Conservation (phyloP, 2,113 vertebrate genomes). For the Alethe castanea region DNA sequence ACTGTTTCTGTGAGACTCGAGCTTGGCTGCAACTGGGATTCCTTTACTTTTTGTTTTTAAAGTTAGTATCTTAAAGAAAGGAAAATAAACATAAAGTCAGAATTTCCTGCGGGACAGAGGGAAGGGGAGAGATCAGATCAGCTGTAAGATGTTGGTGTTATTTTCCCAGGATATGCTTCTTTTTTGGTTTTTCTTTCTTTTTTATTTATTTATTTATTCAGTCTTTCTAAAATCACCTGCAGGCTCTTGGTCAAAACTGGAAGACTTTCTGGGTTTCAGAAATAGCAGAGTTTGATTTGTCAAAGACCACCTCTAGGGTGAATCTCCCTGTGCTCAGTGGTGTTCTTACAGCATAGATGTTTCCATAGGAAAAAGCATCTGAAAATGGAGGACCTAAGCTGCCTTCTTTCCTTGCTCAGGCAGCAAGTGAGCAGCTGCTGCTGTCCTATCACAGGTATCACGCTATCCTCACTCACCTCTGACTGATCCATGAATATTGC, state of each 20-base stretch:
- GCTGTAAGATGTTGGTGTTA: slow-evolving; percentile 34
- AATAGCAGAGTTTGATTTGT: background rate
- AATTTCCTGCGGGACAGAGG: slow-evolving; percentile 59
- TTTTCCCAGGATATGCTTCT: slow-evolving; percentile 63
- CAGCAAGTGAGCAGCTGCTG: background rate
- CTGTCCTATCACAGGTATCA: background rate
- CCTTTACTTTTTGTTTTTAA: slow-evolving; percentile 47
- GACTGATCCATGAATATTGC: background rate
- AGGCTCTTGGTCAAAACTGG: background rate
- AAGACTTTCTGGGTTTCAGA: background rate
- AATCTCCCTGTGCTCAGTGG: background rate
- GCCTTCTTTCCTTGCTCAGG: background rate
- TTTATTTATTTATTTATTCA: background rate
- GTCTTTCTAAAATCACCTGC: background rate
- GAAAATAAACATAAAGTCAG: slow-evolving; percentile 64
- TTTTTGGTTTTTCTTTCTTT: background rate
- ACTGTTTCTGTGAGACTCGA: slow-evolving; percentile 23
- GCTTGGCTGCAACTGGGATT: slow-evolving; percentile 47
- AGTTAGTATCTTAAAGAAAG: slow-evolving; percentile 57
- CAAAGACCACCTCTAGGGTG: background rate
- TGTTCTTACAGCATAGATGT: background rate
- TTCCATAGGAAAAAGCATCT: background rate
- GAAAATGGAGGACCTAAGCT: background rate
- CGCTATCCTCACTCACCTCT: background rate
- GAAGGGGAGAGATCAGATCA: slow-evolving; percentile 60